Percentiles rank a stretch among this genome's conserved stretches.
Evolutionary conservation across 2,113 vertebrate species (phyloP).

Genomic region (Mustela lutreola): DNA sequence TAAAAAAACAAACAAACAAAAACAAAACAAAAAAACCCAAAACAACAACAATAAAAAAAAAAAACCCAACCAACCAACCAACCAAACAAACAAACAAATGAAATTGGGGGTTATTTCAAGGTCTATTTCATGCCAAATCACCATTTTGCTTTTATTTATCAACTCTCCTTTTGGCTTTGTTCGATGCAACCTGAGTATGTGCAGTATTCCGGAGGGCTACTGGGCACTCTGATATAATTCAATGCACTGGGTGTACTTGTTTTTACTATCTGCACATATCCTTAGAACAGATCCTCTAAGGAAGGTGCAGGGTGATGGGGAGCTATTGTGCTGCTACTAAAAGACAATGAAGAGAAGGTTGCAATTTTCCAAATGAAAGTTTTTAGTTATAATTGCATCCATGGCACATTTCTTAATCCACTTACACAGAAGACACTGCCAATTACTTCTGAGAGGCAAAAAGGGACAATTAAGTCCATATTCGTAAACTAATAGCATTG

Average conservation of each 20-base stretch:
- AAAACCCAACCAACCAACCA: too few species aligned
- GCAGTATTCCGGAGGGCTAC: not conserved
- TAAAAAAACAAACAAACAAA: not conserved
- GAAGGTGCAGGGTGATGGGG: slow-evolving; percentile 44
- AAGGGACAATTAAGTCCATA: slow-evolving; percentile 56
- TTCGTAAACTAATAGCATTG: slow-evolving; percentile 68
- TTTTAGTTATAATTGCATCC: slow-evolving; percentile 64
- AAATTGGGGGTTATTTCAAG: slow-evolving; percentile 29
- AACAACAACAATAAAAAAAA: not conserved
- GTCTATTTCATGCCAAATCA: slow-evolving; percentile 52
- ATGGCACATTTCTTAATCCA: slow-evolving; percentile 57
- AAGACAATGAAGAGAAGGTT: slow-evolving; percentile 65
- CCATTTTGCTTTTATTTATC: slow-evolving; percentile 70
- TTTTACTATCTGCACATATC: slow-evolving; percentile 43
- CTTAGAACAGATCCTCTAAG: slow-evolving; percentile 22
- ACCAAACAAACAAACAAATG: not conserved
- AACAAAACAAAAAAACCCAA: not conserved
- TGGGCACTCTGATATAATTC: not conserved
- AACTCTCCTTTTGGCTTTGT: slow-evolving; percentile 56
- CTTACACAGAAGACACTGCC: slow-evolving; percentile 54
- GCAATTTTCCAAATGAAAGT: slow-evolving; percentile 69
- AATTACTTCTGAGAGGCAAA: slow-evolving; percentile 62
- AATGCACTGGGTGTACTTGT: not conserved
- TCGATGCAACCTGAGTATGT: not conserved
- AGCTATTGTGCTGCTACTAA: slow-evolving; percentile 59